phyloP scores from a whole-genome alignment of 2,888 invertebrate species.

The Gastracanthus pulcherrimus region DNA sequence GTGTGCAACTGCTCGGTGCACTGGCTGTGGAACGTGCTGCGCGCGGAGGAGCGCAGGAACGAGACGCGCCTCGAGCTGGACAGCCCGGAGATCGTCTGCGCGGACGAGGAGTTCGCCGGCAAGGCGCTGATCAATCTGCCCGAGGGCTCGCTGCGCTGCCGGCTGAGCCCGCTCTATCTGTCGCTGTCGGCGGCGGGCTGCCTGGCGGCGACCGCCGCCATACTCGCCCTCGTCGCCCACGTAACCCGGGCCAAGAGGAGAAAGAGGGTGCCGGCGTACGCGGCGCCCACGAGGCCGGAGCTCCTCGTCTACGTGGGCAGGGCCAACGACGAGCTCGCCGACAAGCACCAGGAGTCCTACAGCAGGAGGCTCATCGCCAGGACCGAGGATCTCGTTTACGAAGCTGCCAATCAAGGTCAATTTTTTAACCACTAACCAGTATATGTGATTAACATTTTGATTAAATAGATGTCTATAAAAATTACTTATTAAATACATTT shows the following conservation, averaged over 20 bases:
- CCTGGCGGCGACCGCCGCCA: conserved; percentile 70
- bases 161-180: conserved; percentile 73
- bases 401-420: conserved; percentile 64
- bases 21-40: conserved; percentile 89
- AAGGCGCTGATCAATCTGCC: conserved; percentile 71
- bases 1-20: conserved; percentile 92
- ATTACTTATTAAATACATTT: too few relatives aligned
- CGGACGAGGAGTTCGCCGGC: conserved; percentile 74
- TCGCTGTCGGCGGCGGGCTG: conserved; percentile 75
- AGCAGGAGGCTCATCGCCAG: conserved; percentile 70
- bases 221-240: conserved; percentile 73
- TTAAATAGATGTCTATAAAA: too few relatives aligned
- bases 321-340: conserved; percentile 67
- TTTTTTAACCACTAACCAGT: background rate
- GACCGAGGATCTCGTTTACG: conserved; percentile 73
- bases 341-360: conserved; percentile 72
- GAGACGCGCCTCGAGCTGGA: conserved; percentile 75
- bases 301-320: conserved; percentile 74
- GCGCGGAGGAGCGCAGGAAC: conserved; percentile 74
- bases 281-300: conserved; percentile 73
- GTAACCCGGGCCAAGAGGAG: conserved; percentile 71
- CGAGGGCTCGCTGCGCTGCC: conserved; percentile 72
- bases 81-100: conserved; percentile 71
- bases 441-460: background rate
- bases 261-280: conserved; percentile 69